phyloP scores from a whole-genome alignment of 2,797 vertebrate genomes.

The Myoxocephalus aenaeus region DNA sequence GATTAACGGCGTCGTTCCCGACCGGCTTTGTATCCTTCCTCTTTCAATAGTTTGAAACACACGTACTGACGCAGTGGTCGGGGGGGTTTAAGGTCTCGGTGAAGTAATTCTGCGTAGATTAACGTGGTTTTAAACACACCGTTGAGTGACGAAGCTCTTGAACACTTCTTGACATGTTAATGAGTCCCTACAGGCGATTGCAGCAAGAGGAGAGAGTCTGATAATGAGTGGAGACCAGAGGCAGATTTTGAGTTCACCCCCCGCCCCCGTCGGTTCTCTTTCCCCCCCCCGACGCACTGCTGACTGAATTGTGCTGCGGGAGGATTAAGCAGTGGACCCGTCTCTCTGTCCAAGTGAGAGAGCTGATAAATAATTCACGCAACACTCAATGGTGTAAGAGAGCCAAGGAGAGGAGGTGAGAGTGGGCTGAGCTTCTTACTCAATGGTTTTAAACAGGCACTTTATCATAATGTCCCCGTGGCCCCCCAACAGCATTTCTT shows the following conservation, averaged over 20 bases:
- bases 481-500: conserved; percentile 44
- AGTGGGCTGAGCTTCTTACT: conserved; percentile 53
- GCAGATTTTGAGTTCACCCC: conserved; percentile 66
- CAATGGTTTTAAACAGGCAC: conserved; percentile 62
- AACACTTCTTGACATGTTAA: conserved; percentile 73
- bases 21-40: conserved; percentile 14
- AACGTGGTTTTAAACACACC: conserved; percentile 66
- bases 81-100: conserved; percentile 41
- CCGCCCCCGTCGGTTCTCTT: conserved; percentile 30
- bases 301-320: conserved; percentile 52
- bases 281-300: conserved; percentile 39
- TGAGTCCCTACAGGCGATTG: conserved; percentile 64
- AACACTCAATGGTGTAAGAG: conserved; percentile 46
- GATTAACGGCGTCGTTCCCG: conserved; percentile 29
- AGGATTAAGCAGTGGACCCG: conserved; percentile 70
- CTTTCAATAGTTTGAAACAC: conserved; percentile 36
- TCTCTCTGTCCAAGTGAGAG: conserved; percentile 41
- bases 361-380: conserved; percentile 75
- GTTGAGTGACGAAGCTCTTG: conserved; percentile 69
- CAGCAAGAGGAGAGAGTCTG: conserved; percentile 37
- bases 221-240: conserved; percentile 61
- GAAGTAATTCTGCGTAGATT: conserved; percentile 63
- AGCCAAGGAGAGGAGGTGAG: conserved; percentile 60
- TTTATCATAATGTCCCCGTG: conserved; percentile 69
- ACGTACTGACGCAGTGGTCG: conserved; percentile 28